These are phyloP conservation scores for Rallus limicola DNA, from an alignment of 2,113 vertebrate genomes.

Conservation along the genomic window DNA sequence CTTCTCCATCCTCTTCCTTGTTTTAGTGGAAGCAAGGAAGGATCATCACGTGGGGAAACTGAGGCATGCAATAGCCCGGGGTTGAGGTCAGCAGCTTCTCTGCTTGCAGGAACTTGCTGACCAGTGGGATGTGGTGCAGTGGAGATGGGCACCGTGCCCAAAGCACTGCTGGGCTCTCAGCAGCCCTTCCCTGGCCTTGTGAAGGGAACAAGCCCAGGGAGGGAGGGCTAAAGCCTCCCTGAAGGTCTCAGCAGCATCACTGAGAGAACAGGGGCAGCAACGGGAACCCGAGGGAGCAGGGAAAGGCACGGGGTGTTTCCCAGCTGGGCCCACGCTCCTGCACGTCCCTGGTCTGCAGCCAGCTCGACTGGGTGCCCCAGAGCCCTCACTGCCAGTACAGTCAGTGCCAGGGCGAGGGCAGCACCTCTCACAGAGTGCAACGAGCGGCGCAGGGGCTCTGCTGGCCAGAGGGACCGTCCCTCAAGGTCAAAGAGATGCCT, in stretches of 20 bases:
- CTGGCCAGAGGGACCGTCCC: fast-evolving
- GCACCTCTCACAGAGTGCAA: fast-evolving
- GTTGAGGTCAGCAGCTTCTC: background rate
- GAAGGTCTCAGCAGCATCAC: too few relatives aligned
- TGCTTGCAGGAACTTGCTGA: background rate
- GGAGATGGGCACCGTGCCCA: fast-evolving
- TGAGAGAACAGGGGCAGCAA: background rate
- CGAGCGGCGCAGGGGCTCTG: background rate
- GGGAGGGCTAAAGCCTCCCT: too few relatives aligned
- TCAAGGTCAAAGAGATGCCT: too few relatives aligned
- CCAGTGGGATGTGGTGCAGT: background rate
- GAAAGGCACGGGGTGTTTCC: background rate
- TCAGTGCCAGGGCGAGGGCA: fast-evolving
- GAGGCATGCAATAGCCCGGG: background rate
- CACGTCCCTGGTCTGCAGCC: background rate
- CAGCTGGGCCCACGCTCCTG: fast-evolving
- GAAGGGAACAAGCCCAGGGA: background rate
- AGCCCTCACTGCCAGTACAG: background rate
- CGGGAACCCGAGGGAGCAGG: background rate
- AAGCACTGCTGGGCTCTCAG: background rate
- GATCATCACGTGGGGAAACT: background rate
- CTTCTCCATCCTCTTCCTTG: background rate
- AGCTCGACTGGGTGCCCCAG: background rate
- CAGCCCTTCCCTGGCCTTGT: background rate
- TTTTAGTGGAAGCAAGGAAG: background rate